A percentile compares a stretch with the other conserved stretches of the same genome.
These are phyloP conservation scores for Drosophila orosa DNA, from an alignment of 1,140 invertebrate species.

Conservation along the genomic window DNA sequence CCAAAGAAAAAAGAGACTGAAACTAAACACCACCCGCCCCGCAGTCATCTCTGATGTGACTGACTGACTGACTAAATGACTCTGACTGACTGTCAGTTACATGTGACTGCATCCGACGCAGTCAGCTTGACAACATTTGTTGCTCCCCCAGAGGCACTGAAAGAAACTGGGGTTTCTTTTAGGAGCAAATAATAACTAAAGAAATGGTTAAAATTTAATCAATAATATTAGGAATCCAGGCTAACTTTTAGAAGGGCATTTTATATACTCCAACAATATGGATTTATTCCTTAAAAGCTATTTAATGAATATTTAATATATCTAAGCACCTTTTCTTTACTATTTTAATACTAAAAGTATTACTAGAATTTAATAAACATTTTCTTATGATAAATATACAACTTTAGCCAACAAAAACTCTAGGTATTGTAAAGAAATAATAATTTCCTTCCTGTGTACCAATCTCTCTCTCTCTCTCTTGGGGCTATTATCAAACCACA, in stretches of 20 bases:
- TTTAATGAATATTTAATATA: too few relatives aligned
- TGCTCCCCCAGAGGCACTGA: conserved; percentile 5
- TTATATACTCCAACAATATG: not conserved
- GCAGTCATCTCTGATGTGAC: conserved; percentile 55
- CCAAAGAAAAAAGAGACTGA: conserved; percentile 41
- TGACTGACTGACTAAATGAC: conserved; percentile 79
- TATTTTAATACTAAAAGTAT: not conserved
- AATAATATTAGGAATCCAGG: too few relatives aligned
- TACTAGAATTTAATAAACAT: not conserved
- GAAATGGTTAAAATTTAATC: too few relatives aligned
- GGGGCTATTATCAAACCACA: conserved; percentile 76
- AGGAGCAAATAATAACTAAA: too few relatives aligned
- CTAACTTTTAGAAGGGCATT: too few relatives aligned
- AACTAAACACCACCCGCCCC: conserved; percentile 38
- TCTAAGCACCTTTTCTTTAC: not conserved
- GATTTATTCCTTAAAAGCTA: not conserved
- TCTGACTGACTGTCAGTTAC: conserved; percentile 72
- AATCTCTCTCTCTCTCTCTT: conserved; percentile 25
- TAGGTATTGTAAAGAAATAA: not conserved
- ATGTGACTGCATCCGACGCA: conserved; percentile 72
- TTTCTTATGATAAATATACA: not conserved
- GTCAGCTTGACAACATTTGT: conserved; percentile 52
- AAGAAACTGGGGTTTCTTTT: not conserved
- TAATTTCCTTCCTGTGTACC: conserved; percentile 10
- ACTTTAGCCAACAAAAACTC: not conserved